These are phyloP conservation scores for Catostomus latipinnis DNA, from an alignment of 2,797 vertebrate genomes.

Conservation along the genomic window DNA sequence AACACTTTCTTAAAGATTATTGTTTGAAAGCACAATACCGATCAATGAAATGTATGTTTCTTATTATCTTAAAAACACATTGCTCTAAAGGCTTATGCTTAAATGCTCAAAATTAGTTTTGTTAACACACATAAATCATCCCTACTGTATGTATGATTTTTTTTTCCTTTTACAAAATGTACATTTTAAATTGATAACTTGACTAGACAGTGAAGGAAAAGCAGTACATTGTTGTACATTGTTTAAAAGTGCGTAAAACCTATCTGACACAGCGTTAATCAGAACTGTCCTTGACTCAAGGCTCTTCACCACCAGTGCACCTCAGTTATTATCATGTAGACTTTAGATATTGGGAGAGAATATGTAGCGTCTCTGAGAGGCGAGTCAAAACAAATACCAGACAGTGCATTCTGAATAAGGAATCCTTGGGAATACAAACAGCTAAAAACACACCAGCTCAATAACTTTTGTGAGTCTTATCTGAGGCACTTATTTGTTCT, in stretches of 20 bases:
- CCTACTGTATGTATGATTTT: too few relatives aligned
- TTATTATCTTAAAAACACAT: too few relatives aligned
- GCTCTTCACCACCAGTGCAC: conserved; percentile 21
- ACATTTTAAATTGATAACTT: too few relatives aligned
- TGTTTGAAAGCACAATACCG: too few relatives aligned
- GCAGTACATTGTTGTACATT: too few relatives aligned
- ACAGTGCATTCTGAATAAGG: conserved; percentile 47
- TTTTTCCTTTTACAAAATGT: too few relatives aligned
- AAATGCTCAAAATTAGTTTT: too few relatives aligned
- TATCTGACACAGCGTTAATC: background rate
- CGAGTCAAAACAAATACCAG: conserved; percentile 63
- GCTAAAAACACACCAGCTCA: conserved; percentile 56
- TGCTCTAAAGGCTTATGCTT: too few relatives aligned
- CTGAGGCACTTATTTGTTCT: conserved; percentile 46
- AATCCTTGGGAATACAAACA: conserved; percentile 56
- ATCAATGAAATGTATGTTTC: too few relatives aligned
- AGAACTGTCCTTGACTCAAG: conserved; percentile 22
- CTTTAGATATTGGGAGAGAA: conserved; percentile 44
- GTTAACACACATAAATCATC: too few relatives aligned
- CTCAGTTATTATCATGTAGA: conserved; percentile 24
- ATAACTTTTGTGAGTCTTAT: conserved; percentile 58
- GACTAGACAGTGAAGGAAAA: too few relatives aligned
- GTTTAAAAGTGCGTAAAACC: conserved; percentile 7
- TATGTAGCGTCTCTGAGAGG: conserved; percentile 41
- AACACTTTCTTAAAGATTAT: too few relatives aligned